Conservation (phyloP, 2,113 vertebrate species). For the Cottus gobio region DNA sequence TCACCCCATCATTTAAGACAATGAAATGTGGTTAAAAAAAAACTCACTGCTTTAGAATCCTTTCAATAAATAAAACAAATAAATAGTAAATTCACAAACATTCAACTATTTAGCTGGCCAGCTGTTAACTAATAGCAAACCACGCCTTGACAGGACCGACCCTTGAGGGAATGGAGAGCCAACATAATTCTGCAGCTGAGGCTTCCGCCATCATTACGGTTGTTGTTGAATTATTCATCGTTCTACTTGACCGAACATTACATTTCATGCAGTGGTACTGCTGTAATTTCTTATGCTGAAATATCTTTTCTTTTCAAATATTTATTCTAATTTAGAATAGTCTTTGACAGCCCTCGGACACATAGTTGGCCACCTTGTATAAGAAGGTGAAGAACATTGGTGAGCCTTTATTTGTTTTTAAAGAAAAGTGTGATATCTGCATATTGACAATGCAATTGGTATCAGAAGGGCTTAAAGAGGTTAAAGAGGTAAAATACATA, state of each 20-base stretch:
- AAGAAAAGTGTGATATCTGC: not conserved
- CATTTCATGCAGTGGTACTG: not conserved
- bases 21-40: not conserved
- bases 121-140: not conserved
- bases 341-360: not conserved
- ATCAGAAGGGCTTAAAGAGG: not conserved
- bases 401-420: not conserved
- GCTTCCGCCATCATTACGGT: not conserved
- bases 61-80: no score
- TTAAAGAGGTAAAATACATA: not conserved
- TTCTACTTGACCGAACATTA: not conserved
- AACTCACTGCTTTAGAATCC: not conserved
- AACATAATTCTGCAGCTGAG: not conserved
- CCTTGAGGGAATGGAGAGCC: not conserved
- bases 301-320: not conserved
- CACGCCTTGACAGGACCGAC: not conserved
- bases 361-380: not conserved
- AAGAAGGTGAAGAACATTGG: not conserved
- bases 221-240: not conserved
- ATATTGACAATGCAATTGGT: not conserved
- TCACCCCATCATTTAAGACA: not conserved
- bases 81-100: not conserved
- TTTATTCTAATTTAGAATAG: not conserved
- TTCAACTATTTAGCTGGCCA: not conserved
- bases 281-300: not conserved